A percentile compares a stretch with the other conserved stretches of the same genome.
phyloP scores from a whole-genome alignment of 2,797 vertebrate genomes.

The Hafferia zeledoni region DNA sequence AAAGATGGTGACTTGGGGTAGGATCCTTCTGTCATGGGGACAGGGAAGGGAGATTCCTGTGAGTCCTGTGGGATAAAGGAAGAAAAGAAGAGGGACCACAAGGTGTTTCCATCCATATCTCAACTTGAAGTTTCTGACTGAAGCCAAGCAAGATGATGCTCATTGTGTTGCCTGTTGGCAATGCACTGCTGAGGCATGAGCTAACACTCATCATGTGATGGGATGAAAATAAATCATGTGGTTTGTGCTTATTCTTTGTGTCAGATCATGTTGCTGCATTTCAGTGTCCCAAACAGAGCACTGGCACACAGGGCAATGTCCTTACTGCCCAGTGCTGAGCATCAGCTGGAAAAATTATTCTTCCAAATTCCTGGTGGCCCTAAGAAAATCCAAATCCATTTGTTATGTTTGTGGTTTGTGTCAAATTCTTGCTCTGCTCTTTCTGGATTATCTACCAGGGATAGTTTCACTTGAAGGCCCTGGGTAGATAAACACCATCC shows the following conservation, averaged over 20 bases:
- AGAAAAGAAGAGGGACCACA: not conserved
- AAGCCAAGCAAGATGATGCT: not conserved
- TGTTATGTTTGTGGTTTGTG: not conserved
- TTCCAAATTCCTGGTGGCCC: not conserved
- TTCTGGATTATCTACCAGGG: not conserved
- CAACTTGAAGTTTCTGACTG: not conserved
- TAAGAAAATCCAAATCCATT: not conserved
- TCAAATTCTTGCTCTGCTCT: not conserved
- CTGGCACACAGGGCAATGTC: not conserved
- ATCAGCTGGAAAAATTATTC: not conserved
- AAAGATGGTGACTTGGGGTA: accelerated
- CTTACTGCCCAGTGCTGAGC: not conserved
- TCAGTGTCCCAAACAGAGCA: not conserved
- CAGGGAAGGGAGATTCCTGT: not conserved
- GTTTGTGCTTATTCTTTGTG: not conserved
- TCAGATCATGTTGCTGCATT: not conserved
- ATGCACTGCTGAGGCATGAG: not conserved
- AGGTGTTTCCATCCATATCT: not conserved
- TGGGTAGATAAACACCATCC: not conserved
- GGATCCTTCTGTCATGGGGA: not conserved
- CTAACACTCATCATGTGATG: not conserved
- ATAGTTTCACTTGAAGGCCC: not conserved
- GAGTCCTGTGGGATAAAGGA: not conserved
- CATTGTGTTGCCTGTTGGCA: not conserved
- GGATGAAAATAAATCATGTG: not conserved